These are phyloP conservation scores for Montipora capricornis DNA, from an alignment of 64 coral and sea anemone species.

Conservation along the genomic window DNA sequence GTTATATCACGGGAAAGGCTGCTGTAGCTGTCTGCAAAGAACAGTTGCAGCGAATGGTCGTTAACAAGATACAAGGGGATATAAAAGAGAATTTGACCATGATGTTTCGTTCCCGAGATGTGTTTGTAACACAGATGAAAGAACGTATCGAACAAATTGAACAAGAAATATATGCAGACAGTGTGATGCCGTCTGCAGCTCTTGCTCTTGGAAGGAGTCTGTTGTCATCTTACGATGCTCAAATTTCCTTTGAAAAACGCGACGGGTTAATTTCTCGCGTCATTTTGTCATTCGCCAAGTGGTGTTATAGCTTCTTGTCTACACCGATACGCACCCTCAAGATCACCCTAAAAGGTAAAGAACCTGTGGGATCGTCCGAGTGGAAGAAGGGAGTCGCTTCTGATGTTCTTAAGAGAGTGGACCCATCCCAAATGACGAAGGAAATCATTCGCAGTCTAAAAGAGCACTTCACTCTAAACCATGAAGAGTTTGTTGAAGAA, in stretches of 20 bases:
- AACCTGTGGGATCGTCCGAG: slow-evolving; percentile 17
- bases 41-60: slow-evolving; percentile 54
- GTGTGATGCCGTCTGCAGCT: slow-evolving; percentile 7
- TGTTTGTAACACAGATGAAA: slow-evolving; percentile 42
- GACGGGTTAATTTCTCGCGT: not conserved
- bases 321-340: not conserved
- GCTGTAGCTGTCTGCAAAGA: slow-evolving; percentile 35
- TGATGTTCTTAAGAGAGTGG: slow-evolving; percentile 6
- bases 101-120: slow-evolving; percentile 66
- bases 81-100: not conserved
- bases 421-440: slow-evolving; percentile 7
- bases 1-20: slow-evolving; percentile 21
- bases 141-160: slow-evolving; percentile 47
- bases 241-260: not conserved
- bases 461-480: slow-evolving; percentile 25
- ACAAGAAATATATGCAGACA: slow-evolving; percentile 6
- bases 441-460: slow-evolving; percentile 29
- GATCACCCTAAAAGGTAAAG: not conserved
- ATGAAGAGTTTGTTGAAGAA: slow-evolving; percentile 61
- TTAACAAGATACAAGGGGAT: slow-evolving; percentile 37
- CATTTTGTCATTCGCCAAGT: not conserved
- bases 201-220: slow-evolving; percentile 23
- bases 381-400: slow-evolving; percentile 59
- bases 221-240: slow-evolving; percentile 48
- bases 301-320: not conserved